Base-by-base conservation (phyloP, 2,888 invertebrate genomes). In the Meloe dianella region DNA sequence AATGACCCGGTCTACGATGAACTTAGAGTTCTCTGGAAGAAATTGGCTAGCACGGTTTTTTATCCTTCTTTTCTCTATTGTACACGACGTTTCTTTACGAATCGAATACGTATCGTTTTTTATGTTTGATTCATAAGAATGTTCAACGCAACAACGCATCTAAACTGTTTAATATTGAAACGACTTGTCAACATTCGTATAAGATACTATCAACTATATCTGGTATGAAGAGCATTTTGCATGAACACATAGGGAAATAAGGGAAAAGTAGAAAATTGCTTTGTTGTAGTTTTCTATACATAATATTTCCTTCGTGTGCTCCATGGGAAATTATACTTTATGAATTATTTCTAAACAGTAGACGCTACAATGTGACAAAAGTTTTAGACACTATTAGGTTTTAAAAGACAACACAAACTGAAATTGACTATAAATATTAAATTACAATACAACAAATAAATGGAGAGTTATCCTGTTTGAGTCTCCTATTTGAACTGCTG, bases 261-360 rank as follows among this genome's bases (percentile, higher is more conserved):
- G 2, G 1, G 35, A 38, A 35, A 17, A 59, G 59, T 59, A 38
- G 32, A 59, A 59, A 59, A 59, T 59, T 59, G 59, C 59, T 59
- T 58, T 59, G 38, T 29, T 35, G 59, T 59, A 59, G 59, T 59
- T 59, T 59, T 59, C 59, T 59, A 59, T 32, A 32, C 17, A 54
- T 60, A 54, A 62, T 57, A 29, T 62, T 62, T 62, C 32, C 51
- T 29, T 17, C 22, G 54, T 14, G 24, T 27, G 65, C 61, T 71
- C 54, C 67, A 64, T 47, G 67, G 67, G 67, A 67, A 67, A 67
- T 67, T 67, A 64, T 63, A 64, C 64, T 64, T 67, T 67, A 64
- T 67, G 64, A 67, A 67, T 67, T 63, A 67, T 67, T 67, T 60
- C 14, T 12, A 60, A 60, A 60, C 29, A 38, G 60, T 17, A n/a